Evolutionary conservation across 2,113 vertebrate species (phyloP), one percentile per base, ranked within the genome.

Genomic region (Oncorhynchus kisutch): DNA sequence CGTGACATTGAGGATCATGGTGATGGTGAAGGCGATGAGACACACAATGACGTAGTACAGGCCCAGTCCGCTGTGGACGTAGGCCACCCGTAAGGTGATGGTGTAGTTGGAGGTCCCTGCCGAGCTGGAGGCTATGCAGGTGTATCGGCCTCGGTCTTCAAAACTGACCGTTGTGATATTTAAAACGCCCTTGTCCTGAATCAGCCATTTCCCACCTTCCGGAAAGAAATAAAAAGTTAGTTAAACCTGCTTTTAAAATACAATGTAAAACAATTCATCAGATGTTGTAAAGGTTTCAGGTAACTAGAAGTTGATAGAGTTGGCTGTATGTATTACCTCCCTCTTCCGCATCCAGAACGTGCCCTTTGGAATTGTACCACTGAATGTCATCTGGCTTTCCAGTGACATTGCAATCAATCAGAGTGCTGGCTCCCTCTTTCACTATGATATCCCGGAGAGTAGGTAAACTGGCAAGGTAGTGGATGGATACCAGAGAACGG

Each of bases 11-110:
- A 99, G 82, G 85, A 97, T 89, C 77, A 98, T 94, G 65, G 94
- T 96, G 92, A 99, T 92, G 5, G 93, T 88, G 77, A 99, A 99
- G 84, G 97, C 87, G 74, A 96, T 88, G 59, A 98, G 91, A 91
- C 97, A 99, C 70, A 98, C 94, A 2, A 94, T 82, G 88, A 99
- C 93, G 71, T 94, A 99, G 91, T 97, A 97, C 64, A 97, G 75
- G 29, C 97, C 96, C 91, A 99, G 92, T 80, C 97, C 96, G 67
- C 96, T 95, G 0, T 93, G 86, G 3, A 92, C 95, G 92, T 96
- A 94, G 73, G 93, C 92, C 1, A 99, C 96, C 0, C 97, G 94
- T 22, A 99, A 84, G 2, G 92, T 96, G 79, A 99, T 87, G 0
- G 95, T 95, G 86, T 95, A 96, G 88, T 92, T 94, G 2, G 49